These are phyloP conservation scores for Beris chalybata DNA, from an alignment of 2,888 invertebrate genomes.

Conservation along the genomic window DNA sequence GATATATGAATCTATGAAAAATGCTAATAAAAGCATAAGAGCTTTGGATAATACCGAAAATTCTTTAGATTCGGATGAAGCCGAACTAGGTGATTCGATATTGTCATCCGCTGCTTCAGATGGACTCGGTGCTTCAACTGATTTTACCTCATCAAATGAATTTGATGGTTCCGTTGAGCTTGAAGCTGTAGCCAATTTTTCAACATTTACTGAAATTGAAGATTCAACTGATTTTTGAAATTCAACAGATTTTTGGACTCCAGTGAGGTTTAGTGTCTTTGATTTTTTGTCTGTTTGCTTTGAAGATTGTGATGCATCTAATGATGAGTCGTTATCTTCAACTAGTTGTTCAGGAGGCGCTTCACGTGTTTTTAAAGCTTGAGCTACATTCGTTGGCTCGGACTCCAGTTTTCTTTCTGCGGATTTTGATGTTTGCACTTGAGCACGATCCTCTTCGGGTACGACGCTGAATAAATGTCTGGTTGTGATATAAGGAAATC, in stretches of 20 bases:
- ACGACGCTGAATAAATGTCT: constrained; percentile 48
- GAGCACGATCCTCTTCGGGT: constrained; percentile 88
- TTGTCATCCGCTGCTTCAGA: too few species aligned
- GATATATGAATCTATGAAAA: too few species aligned
- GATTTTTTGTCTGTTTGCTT: constrained; percentile 58
- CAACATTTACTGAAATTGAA: constrained; percentile 89
- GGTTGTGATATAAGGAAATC: constrained; percentile 63
- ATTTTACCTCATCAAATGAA: constrained; percentile 57
- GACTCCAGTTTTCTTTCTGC: not conserved
- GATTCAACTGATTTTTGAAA: constrained; percentile 77
- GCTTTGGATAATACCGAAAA: too few species aligned
- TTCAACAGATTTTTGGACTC: constrained; percentile 25
- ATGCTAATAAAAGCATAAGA: too few species aligned
- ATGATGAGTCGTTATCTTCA: constrained; percentile 48
- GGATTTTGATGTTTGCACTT: constrained; percentile 84
- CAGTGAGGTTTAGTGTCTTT: constrained; percentile 41
- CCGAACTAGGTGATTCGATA: too few species aligned
- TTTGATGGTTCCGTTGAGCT: not conserved
- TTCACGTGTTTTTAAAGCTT: too few species aligned
- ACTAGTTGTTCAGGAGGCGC: constrained; percentile 50
- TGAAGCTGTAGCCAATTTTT: constrained; percentile 59
- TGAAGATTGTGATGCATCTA: constrained; percentile 44
- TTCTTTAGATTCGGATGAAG: too few species aligned
- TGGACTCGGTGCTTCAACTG: constrained; percentile 59
- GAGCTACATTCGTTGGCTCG: not conserved